A percentile compares a stretch with the other conserved stretches of the same genome.
These are phyloP conservation scores for Epizoanthus ramosus DNA, from an alignment of 92 coral and sea anemone genomes.

Conservation along the genomic window DNA sequence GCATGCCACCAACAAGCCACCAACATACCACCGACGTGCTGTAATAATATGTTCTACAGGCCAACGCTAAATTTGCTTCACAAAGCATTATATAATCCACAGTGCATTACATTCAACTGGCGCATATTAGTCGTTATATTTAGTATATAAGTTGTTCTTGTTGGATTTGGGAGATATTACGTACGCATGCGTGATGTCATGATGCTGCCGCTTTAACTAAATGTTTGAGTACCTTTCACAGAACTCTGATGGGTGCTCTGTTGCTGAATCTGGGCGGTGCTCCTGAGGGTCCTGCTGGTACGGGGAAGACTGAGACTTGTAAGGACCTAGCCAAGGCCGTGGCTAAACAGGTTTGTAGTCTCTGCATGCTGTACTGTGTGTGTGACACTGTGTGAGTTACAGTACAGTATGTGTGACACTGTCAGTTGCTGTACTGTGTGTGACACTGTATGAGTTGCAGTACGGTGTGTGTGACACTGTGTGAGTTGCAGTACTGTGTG, in stretches of 20 bases:
- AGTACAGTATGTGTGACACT: not conserved
- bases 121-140: too few species aligned
- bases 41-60: too few species aligned
- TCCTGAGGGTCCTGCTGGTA: conserved; percentile 99
- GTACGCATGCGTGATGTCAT: too few species aligned
- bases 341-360: conserved; percentile 81
- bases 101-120: too few species aligned
- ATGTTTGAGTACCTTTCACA: conserved; percentile 20
- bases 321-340: conserved; percentile 98
- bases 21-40: too few species aligned
- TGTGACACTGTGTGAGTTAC: not conserved
- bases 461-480: not conserved
- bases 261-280: conserved; percentile 97
- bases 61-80: too few species aligned
- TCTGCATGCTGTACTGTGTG: not conserved
- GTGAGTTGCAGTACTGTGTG: not conserved
- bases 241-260: conserved; percentile 98
- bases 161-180: too few species aligned
- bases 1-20: too few species aligned
- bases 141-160: too few species aligned
- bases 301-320: conserved; percentile 98
- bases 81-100: too few species aligned
- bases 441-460: not conserved
- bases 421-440: not conserved
- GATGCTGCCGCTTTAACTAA: not conserved